Percentiles rank a stretch among this genome's conserved stretches.
These are phyloP conservation scores for Gymnogyps californianus DNA, from an alignment of 2,113 vertebrate genomes.

Conservation along the genomic window DNA sequence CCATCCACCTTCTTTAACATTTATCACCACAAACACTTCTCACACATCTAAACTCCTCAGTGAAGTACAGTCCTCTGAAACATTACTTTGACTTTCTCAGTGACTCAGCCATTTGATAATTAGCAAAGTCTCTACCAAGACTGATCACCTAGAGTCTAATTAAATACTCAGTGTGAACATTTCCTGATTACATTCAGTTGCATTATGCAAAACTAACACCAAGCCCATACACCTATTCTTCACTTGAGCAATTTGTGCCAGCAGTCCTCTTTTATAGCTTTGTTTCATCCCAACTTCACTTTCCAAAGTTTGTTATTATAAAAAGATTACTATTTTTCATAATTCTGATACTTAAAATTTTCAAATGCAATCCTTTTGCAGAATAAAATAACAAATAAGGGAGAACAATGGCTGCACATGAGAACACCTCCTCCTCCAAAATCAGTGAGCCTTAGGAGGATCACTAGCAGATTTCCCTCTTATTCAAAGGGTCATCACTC, in stretches of 20 bases:
- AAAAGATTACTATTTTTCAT: not conserved
- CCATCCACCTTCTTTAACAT: not conserved
- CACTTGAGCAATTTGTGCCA: not conserved
- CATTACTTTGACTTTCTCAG: not conserved
- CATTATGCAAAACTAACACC: not conserved
- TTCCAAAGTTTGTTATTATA: not conserved
- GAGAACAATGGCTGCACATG: not conserved
- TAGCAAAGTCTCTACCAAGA: constrained; percentile 19
- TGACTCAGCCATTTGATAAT: constrained; percentile 28
- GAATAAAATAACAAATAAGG: not conserved
- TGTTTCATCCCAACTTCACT: not conserved
- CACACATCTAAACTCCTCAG: not conserved
- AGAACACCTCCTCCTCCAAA: not conserved
- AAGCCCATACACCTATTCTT: not conserved
- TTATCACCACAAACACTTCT: not conserved
- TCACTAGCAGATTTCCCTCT: not conserved
- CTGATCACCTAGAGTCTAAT: constrained; percentile 29
- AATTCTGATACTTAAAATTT: not conserved
- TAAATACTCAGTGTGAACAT: constrained; percentile 12
- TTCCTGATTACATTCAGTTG: constrained; percentile 9
- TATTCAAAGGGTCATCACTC: not conserved
- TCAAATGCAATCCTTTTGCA: not conserved
- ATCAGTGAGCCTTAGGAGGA: not conserved
- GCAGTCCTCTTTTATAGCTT: not conserved
- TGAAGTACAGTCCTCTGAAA: not conserved